phyloP scores from a whole-genome alignment of 2,113 vertebrate species.

The Opisthocomus hoazin region DNA sequence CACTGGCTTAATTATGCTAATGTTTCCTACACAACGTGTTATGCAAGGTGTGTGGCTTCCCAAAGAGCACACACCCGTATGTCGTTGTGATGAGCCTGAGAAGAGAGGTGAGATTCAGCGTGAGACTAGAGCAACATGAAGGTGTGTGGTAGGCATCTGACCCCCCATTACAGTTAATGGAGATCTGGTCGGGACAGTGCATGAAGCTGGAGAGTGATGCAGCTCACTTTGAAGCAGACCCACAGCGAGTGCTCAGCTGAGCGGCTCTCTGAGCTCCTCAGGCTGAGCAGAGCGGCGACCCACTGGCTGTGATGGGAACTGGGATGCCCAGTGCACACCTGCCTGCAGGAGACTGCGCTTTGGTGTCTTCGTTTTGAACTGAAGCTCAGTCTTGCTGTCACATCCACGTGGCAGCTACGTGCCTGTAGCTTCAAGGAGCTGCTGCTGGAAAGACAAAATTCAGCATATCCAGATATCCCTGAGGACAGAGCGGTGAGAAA shows the following conservation, averaged over 20 bases:
- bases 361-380: neutral
- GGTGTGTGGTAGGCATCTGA: neutral
- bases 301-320: neutral
- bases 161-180: neutral
- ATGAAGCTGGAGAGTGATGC: neutral
- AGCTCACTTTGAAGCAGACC: neutral
- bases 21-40: neutral
- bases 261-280: neutral
- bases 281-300: neutral
- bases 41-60: neutral
- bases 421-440: neutral
- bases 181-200: neutral
- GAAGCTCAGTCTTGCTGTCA: neutral
- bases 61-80: neutral
- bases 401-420: rapidly evolving
- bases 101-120: neutral
- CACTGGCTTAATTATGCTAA: neutral
- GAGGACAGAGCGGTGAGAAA: neutral
- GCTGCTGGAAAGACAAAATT: neutral
- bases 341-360: neutral
- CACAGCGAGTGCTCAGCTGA: neutral
- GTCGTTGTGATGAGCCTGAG: neutral
- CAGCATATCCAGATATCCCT: neutral
- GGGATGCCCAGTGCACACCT: neutral
- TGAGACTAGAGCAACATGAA: neutral